phyloP scores from a whole-genome alignment of 2,797 vertebrate genomes.

The Chiloscyllium punctatum region DNA sequence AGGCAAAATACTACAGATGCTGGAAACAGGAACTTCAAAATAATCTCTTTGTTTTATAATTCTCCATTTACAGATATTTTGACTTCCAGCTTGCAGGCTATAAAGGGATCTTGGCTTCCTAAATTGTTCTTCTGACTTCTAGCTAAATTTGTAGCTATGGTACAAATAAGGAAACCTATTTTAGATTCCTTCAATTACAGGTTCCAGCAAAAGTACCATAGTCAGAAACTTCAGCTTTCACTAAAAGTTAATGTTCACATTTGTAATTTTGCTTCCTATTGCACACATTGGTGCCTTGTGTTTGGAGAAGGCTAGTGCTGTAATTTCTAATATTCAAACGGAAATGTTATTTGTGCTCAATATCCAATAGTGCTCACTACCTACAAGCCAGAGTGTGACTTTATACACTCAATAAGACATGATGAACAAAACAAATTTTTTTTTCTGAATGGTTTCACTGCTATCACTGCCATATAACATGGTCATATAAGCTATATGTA shows the following conservation, averaged over 20 bases:
- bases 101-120: background rate
- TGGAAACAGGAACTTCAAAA: background rate
- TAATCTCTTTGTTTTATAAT: background rate
- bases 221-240: background rate
- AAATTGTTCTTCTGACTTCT: background rate
- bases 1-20: no score
- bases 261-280: background rate
- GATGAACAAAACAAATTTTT: background rate
- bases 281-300: background rate
- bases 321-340: background rate
- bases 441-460: background rate
- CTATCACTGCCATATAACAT: background rate
- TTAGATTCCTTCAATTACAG: background rate
- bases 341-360: background rate
- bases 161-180: background rate
- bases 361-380: background rate
- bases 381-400: background rate
- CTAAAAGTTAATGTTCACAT: background rate
- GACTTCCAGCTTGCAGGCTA: background rate
- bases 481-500: background rate
- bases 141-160: background rate
- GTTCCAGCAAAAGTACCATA: background rate
- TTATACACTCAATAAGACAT: background rate
- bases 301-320: background rate
- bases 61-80: background rate